Conservation (phyloP, 2,797 vertebrate genomes). For the Mastacembelus armatus region DNA sequence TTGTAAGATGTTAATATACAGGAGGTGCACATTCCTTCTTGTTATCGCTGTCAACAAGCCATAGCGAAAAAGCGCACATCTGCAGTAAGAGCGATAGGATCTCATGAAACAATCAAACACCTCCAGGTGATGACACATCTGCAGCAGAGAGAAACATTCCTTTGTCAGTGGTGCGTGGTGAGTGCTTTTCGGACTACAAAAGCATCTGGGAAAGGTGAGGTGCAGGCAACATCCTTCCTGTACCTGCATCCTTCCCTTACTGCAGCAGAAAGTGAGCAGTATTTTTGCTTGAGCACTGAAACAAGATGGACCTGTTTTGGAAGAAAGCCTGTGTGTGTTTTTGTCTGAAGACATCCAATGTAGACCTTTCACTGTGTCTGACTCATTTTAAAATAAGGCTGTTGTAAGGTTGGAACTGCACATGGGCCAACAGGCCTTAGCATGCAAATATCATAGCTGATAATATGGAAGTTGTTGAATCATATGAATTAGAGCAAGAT, state of each 20-base stretch:
- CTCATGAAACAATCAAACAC: slow-evolving; percentile 44
- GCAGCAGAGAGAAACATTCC: slow-evolving; percentile 41
- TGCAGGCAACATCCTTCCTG: slow-evolving; percentile 21
- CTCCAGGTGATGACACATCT: slow-evolving; percentile 57
- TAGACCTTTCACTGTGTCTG: slow-evolving; percentile 28
- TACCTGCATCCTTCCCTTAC: background rate
- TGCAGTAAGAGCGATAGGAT: slow-evolving; percentile 53
- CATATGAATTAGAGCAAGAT: background rate
- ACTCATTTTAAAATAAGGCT: slow-evolving; percentile 19
- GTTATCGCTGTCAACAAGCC: slow-evolving; percentile 46
- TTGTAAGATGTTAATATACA: slow-evolving; percentile 28
- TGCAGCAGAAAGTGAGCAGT: background rate
- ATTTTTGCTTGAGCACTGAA: slow-evolving; percentile 8
- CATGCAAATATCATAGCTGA: slow-evolving; percentile 5
- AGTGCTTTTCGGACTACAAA: background rate
- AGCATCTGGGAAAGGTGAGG: background rate
- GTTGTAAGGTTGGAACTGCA: background rate
- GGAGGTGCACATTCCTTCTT: slow-evolving; percentile 55
- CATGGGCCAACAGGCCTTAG: slow-evolving; percentile 29
- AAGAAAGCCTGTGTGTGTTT: too few relatives aligned
- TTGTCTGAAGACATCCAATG: slow-evolving; percentile 7
- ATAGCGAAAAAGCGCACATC: slow-evolving; percentile 42
- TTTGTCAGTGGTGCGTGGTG: slow-evolving; percentile 32
- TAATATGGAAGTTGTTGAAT: background rate
- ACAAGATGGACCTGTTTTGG: background rate